Evolutionary conservation across 2,888 invertebrate species (phyloP), one percentile per base, ranked within the genome.

Genomic region (Lasioglossum calceatum): DNA sequence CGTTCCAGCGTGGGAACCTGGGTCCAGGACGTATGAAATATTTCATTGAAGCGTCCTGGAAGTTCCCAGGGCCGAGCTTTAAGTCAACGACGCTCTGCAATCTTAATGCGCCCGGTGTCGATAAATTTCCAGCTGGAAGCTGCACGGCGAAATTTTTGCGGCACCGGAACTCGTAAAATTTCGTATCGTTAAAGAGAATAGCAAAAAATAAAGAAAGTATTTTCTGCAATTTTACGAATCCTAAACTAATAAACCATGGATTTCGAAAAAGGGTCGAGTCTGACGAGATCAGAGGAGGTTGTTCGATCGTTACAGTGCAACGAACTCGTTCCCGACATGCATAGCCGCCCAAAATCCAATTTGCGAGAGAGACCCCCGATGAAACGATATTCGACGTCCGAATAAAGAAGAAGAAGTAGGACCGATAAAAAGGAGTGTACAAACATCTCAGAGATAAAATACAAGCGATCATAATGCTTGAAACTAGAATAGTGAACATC

Each of bases 21-120:
- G 19, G 27, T 32, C 36, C 16, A 3, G 78, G 47, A 39, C n/a
- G 12, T 58, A 77, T 84, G 54, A 84, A 85, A 85, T 79, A 84
- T 85, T 84, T 85, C 72, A 67, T 84, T 23, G n/a, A 23, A 14
- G 54, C 36, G 36, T n/a, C 19, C 4, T 4, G 16, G 50, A 76
- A 77, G 70, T 47, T 27, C 7, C 14, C 8, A 14, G 36, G n/a
- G 0, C 8, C 47, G 7, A 32, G 19, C 44, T 16, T 32, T 39
- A 12, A 39, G 12, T 84, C 50, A 70, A 70, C 71, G 72, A 16
- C 27, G 27, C 32, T 39, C 70, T 71, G 27, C 23, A 47, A 76
- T 64, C 71, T 83, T 71, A 71, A 36, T n/a, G 67, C 42, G 44
- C 5, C n/a, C 23, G 8, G 14, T 12, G 64, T 16, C 71, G 12